These are phyloP conservation scores for Amaurobius ferox DNA, from an alignment of 2,888 invertebrate species.

Conservation along the genomic window DNA sequence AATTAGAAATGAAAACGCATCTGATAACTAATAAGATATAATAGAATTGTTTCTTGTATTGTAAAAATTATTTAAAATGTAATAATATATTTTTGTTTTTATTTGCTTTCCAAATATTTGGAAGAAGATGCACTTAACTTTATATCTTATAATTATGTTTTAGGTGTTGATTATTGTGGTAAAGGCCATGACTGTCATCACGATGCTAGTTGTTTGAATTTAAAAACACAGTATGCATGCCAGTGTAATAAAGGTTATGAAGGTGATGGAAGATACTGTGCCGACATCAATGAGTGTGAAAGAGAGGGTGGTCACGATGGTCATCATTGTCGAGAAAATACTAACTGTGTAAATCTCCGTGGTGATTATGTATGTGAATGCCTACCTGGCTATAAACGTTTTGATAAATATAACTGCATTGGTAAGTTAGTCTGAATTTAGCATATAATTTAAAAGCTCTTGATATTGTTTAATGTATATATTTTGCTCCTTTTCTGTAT, in stretches of 20 bases:
- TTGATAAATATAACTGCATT: conserved; percentile 79
- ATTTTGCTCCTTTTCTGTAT: not conserved
- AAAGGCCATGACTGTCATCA: conserved; percentile 89
- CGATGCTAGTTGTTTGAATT: conserved; percentile 93
- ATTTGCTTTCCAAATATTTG: no score
- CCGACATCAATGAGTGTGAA: conserved; percentile 92
- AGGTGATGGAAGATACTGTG: conserved; percentile 84
- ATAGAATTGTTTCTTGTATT: no score
- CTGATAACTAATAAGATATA: no score
- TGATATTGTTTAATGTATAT: not conserved
- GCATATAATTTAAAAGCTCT: no score
- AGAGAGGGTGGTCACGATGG: conserved; percentile 86
- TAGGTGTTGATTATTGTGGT: conserved; percentile 92
- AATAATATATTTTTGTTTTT: no score
- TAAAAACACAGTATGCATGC: conserved; percentile 92
- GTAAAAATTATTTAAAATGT: no score
- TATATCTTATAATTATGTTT: no score
- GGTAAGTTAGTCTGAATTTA: conserved; percentile 67
- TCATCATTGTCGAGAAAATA: conserved; percentile 91
- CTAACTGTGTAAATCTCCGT: conserved; percentile 87
- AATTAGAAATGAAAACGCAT: no score
- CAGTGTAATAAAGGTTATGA: conserved; percentile 93
- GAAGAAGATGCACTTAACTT: no score
- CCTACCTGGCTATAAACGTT: conserved; percentile 85
- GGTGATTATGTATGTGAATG: conserved; percentile 92